Base-by-base conservation (phyloP, 1,140 invertebrate genomes). In the Ips nitidus region DNA sequence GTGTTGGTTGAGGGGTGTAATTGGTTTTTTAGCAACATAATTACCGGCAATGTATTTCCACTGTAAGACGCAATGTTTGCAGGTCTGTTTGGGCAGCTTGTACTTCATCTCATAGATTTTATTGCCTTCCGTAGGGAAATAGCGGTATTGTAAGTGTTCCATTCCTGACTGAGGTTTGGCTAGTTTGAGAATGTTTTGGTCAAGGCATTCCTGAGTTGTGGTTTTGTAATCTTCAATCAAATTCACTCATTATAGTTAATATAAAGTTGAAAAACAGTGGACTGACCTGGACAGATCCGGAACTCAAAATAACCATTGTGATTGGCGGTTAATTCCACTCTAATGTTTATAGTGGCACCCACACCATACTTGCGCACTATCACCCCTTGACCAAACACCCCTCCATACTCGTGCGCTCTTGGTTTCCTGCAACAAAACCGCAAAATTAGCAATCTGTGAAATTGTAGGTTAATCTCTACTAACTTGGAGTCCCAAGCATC, bases 261-360 rank as follows among this genome's bases (percentile, higher is more conserved):
- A 39, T 36, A 64, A 6, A 52, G 3, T 40, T 41, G 37, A 39
- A 36, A 52, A 4, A 63, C 22, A 5, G 39, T 3, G 8, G 52
- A 39, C 43, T 56, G 66, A 71, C 69, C 69, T 3, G 93, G 87
- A 77, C 94, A 97, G 0, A 94, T 75, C 65, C 91, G 84, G 81
- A 97, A 96, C 77, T 96, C 92, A 76, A 96, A 97, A 80, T 89
- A 94, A 5, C 95, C 94, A 72, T 86, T 84, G 79, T 94, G 92
- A 74, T 86, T 87, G 2, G 91, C 91, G 0, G 92, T 94, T 1
- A 94, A 75, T 75, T 94, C 90, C 0, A 94, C 85, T 40, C 88
- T 86, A 3, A 94, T 87, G 2, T 86, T 86, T 63, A 95, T 88
- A 4, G 85, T 80, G 6, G 88, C 84, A 40, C 86, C 86, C 0